Evolutionary conservation across 2,797 vertebrate species (phyloP).

Genomic region (Danionella dracula): DNA sequence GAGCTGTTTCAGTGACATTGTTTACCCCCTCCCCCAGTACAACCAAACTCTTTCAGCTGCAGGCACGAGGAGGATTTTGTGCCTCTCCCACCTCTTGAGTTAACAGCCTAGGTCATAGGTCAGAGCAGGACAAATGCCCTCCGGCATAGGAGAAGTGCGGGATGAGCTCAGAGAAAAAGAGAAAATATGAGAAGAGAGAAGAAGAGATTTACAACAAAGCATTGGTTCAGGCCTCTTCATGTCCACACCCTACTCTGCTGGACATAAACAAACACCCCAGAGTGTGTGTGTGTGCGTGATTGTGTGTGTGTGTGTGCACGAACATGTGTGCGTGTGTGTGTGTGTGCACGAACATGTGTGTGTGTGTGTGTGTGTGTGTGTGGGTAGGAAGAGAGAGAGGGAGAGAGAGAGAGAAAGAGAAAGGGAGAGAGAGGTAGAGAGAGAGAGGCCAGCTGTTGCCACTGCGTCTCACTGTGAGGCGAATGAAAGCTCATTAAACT

Average conservation of each 20-base stretch:
- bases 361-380: too few species aligned
- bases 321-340: too few species aligned
- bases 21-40: constrained; percentile 31
- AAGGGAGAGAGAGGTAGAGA: constrained; percentile 17
- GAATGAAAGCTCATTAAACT: constrained; percentile 53
- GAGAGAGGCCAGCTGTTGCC: constrained; percentile 46
- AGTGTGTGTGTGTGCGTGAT: too few species aligned
- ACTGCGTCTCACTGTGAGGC: constrained; percentile 48
- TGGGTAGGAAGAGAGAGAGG: constrained; percentile 23
- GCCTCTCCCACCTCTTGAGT: constrained; percentile 53
- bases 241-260: constrained; percentile 12
- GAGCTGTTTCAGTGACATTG: constrained; percentile 34
- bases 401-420: neutral
- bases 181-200: constrained; percentile 1
- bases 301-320: too few species aligned
- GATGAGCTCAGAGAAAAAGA: neutral
- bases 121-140: constrained; percentile 46
- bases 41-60: constrained; percentile 49
- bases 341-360: too few species aligned
- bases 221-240: neutral
- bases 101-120: constrained; percentile 57
- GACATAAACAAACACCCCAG: constrained; percentile 38
- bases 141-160: constrained; percentile 27
- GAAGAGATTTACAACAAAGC: neutral
- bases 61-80: constrained; percentile 47